Evolutionary conservation across 2,113 vertebrate genomes (phyloP).

Genomic region (Gymnarchus niloticus): DNA sequence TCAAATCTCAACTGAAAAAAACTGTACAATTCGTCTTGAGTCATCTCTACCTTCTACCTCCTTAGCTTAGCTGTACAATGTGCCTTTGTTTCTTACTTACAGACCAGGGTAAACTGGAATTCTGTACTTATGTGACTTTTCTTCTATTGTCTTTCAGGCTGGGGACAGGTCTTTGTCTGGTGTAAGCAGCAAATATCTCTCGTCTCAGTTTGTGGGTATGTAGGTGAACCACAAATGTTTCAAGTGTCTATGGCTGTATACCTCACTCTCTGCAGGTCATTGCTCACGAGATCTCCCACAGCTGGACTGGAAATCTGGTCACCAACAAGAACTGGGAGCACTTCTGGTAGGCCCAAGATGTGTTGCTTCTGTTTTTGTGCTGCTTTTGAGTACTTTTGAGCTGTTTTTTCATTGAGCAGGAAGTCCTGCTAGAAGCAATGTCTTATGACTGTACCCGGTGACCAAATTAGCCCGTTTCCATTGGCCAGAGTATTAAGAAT

Average conservation of each 20-base stretch:
- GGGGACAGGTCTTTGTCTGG: slow-evolving; percentile 87
- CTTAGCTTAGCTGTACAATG: neutral
- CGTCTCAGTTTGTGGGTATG: neutral
- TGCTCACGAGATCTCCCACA: slow-evolving; percentile 96
- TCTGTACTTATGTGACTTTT: neutral
- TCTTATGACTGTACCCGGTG: neutral
- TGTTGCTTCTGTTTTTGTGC: neutral
- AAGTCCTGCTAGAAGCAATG: neutral
- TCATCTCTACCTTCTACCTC: neutral
- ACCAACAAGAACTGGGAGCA: slow-evolving; percentile 97
- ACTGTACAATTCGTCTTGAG: neutral
- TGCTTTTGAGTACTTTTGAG: neutral
- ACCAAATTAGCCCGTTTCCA: neutral
- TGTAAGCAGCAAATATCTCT: slow-evolving; percentile 67
- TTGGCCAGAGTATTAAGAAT: neutral
- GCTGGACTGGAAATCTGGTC: slow-evolving; percentile 96
- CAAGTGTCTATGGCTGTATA: neutral
- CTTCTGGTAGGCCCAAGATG: slow-evolving; percentile 75
- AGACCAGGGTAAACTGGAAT: neutral
- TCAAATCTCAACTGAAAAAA: neutral
- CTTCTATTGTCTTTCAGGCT: slow-evolving; percentile 62
- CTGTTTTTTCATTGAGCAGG: neutral
- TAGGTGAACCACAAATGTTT: neutral
- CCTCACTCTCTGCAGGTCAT: slow-evolving; percentile 72
- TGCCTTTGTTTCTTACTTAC: neutral